Percentiles rank a stretch among this genome's conserved stretches.
Conservation (phyloP, 2,113 vertebrate species). For the Lycaon pictus region DNA sequence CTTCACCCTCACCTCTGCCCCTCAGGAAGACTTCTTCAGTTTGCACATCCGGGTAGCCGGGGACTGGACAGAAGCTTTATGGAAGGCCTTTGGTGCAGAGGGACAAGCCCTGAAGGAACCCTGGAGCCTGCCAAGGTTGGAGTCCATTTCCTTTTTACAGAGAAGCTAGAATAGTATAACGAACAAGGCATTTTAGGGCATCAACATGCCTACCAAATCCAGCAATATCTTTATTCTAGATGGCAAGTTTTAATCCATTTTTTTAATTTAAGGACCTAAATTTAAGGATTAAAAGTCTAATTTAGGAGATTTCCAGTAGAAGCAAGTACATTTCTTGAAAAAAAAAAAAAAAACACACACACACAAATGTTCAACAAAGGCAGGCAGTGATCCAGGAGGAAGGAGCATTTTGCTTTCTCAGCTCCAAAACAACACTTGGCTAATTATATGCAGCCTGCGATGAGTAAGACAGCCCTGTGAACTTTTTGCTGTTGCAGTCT, state of each 20-base stretch:
- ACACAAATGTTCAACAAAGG: background rate
- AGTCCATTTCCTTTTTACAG: background rate
- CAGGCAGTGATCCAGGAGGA: background rate
- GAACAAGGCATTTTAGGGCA: background rate
- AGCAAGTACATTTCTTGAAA: constrained; percentile 30
- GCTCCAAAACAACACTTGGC: background rate
- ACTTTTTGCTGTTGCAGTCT: background rate
- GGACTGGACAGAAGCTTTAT: constrained; percentile 89
- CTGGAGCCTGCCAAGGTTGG: constrained; percentile 88
- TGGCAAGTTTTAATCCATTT: background rate
- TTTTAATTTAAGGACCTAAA: background rate
- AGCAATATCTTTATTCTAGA: background rate
- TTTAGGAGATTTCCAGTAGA: background rate
- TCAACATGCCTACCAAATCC: background rate
- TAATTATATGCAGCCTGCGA: background rate
- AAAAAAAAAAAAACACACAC: background rate
- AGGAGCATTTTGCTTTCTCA: constrained; percentile 7
- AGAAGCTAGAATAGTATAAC: background rate
- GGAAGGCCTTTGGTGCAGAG: constrained; percentile 83
- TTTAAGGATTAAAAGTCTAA: background rate
- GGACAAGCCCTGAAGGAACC: constrained; percentile 74
- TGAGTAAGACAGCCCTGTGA: background rate
- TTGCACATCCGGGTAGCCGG: constrained; percentile 86
- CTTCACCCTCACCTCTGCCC: constrained; percentile 91
- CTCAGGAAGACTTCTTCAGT: constrained; percentile 90